A percentile compares a stretch with the other conserved stretches of the same genome.
phyloP scores from a whole-genome alignment of 2,888 invertebrate species.

The Archips crataeganus region DNA sequence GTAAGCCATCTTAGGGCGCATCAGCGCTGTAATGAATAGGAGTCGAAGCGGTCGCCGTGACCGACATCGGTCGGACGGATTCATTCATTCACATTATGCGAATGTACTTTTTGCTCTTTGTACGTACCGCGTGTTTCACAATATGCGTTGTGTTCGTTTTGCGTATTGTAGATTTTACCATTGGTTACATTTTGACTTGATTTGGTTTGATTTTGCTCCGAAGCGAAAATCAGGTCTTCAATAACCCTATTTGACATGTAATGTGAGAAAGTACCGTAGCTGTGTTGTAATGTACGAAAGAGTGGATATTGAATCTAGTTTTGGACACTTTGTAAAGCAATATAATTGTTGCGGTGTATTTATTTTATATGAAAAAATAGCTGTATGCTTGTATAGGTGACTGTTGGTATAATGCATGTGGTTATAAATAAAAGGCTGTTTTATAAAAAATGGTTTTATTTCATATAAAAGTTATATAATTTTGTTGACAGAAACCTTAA shows the following conservation, averaged over 20 bases:
- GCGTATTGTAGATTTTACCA: too few relatives aligned
- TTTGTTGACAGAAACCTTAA: too few relatives aligned
- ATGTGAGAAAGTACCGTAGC: background rate
- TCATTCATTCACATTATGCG: too few relatives aligned
- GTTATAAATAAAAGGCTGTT: conserved; percentile 42
- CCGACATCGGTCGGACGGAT: too few relatives aligned
- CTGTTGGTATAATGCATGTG: conserved; percentile 38
- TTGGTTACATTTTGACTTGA: background rate
- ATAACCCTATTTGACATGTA: background rate
- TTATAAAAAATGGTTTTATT: conserved; percentile 23
- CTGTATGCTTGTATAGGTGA: conserved; percentile 36
- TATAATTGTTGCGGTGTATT: conserved; percentile 30
- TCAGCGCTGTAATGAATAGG: too few relatives aligned
- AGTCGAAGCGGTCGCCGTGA: too few relatives aligned
- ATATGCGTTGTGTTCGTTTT: too few relatives aligned
- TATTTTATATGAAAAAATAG: background rate
- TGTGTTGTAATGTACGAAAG: background rate
- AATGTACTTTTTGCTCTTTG: too few relatives aligned
- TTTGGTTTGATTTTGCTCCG: background rate
- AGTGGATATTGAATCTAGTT: background rate
- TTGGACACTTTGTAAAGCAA: conserved; percentile 16
- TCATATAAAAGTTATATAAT: background rate
- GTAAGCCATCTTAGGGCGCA: too few relatives aligned
- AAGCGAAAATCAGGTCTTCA: background rate
- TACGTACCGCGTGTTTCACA: too few relatives aligned